Base-by-base conservation (phyloP, 2,888 invertebrate species). In the Rotaria macrura region DNA sequence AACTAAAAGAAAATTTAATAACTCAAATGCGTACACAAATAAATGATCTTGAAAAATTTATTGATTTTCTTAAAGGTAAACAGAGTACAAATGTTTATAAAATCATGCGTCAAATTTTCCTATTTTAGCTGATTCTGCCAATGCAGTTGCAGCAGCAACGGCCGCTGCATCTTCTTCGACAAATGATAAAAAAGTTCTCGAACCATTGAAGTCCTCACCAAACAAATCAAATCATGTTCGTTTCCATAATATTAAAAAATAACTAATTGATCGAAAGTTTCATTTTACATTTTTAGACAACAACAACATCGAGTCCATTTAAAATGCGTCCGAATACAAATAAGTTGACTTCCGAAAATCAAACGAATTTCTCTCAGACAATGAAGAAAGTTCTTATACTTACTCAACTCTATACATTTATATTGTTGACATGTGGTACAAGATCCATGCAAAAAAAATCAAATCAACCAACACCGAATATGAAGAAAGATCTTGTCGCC, bases 1-100 rank as follows among this genome's bases (percentile, higher is more conserved):
- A 96, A 90, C 96, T 97, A 92, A 97, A 98, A 91, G 97, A 97
- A 89, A 96, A 97, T 91, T 92, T 99, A 34, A 96, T 99, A 40
- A 93, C 93, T 83, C 98, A 99, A 91, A 92, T 99, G 38, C 97
- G 97, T 91, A 95, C 96, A 1, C 98, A 99, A 92, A 96, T 99
- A 85, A 94, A 94, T 79, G 99, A 99, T 91, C 93, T 99, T 91
- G 98, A 99, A 91, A 93, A 97, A 88, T 99, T 98, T 90, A 97
- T 99, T 88, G 94, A 95, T 88, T 94, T 97, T 89, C 93, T 99
- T 89, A 98, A 99, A 93, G 94, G 94, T 89, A 88, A 89, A 65
- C n/a, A 65, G n/a, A n/a, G n/a, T 20, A 65, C 3, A 12, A 65
- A 4, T 65, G n/a, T 14, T 65, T 14, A 65, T 14, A 10, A 29